Base-by-base conservation (phyloP, 2,797 vertebrate species). In the Neosalanx taihuensis region DNA sequence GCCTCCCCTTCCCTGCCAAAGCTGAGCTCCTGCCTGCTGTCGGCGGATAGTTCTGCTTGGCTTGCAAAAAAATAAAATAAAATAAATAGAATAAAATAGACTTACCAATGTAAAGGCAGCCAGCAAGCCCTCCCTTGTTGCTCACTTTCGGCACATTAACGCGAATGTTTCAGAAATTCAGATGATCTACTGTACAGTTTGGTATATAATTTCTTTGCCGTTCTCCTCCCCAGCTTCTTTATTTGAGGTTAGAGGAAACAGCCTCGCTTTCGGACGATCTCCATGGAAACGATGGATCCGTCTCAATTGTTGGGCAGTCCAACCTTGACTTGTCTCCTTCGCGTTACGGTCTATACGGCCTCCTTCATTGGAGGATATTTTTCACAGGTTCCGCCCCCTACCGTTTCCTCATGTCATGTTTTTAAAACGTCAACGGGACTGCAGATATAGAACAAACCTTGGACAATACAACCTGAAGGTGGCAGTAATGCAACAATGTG, bases 101-200 rank as follows among this genome's bases (percentile, higher is more conserved):
- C 91, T 91, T 83, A 91, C 90, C 90, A 80, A 88, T 81, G 84
- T 81, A 84, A 89, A 89, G 89, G 86, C 89, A 84, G 85, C 70
- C 81, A 68, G 81, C 76, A 78, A 87, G 86, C 78, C 87, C 87
- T 83, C 85, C 85, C 89, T 85, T 64, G 37, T 23, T 33, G 41
- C 75, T 91, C 88, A 90, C 89, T 84, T 64, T 75, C 80, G 89
- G 87, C 81, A 70, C 90, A 92, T 92, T 79, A 76, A 87, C 13
- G 62, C 29, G 63, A 69, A 3, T 71, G 41, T 53, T 67, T 3
- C 23, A 23, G 58, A 60, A 59, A 76, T 78, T 46, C 57, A 20
- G 66, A 30, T 29, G 53, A 26, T 56, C 20, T 35, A 68, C 5
- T 1, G 23, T 68, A 37, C 20, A 35, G 6, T 17, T 58, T 69